Conservation (phyloP, 2,113 vertebrate species). For the Halcyon malimbica region DNA sequence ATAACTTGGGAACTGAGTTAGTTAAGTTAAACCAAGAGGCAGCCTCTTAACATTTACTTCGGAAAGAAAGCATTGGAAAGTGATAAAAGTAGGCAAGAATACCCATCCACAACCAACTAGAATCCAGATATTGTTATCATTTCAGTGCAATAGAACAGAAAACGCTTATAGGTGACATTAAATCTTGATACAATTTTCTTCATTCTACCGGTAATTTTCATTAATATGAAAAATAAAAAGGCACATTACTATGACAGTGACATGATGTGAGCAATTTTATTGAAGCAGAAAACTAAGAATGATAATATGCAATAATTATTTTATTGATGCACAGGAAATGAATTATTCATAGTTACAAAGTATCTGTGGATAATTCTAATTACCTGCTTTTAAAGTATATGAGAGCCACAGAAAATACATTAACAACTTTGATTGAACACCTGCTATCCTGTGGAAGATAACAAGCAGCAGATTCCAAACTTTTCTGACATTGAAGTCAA, state of each 20-base stretch:
- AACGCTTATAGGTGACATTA: slow-evolving; percentile 13
- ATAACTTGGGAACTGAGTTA: not conserved
- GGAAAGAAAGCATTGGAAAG: not conserved
- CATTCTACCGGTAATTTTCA: slow-evolving; percentile 58
- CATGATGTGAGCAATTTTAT: slow-evolving; percentile 75
- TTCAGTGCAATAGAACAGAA: not conserved
- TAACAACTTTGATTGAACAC: slow-evolving; percentile 77
- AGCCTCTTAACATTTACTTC: not conserved
- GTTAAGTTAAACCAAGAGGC: not conserved
- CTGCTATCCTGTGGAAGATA: slow-evolving; percentile 64
- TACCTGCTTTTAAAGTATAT: slow-evolving; percentile 79
- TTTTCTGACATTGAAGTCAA: slow-evolving; percentile 11
- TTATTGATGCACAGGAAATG: slow-evolving; percentile 80
- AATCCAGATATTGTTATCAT: not conserved
- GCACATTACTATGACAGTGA: slow-evolving; percentile 63
- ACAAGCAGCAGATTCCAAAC: slow-evolving; percentile 29
- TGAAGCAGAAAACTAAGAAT: slow-evolving; percentile 79
- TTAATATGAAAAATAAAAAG: slow-evolving; percentile 71
- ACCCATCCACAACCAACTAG: not conserved
- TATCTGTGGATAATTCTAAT: slow-evolving; percentile 82
- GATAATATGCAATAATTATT: slow-evolving; percentile 82
- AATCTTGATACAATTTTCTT: slow-evolving; percentile 37
- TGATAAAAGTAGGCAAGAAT: not conserved
- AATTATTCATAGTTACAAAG: slow-evolving; percentile 80
- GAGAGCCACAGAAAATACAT: slow-evolving; percentile 76